Base-by-base conservation (phyloP, 2,888 invertebrate species). In the Scaptomyza reducta region DNA sequence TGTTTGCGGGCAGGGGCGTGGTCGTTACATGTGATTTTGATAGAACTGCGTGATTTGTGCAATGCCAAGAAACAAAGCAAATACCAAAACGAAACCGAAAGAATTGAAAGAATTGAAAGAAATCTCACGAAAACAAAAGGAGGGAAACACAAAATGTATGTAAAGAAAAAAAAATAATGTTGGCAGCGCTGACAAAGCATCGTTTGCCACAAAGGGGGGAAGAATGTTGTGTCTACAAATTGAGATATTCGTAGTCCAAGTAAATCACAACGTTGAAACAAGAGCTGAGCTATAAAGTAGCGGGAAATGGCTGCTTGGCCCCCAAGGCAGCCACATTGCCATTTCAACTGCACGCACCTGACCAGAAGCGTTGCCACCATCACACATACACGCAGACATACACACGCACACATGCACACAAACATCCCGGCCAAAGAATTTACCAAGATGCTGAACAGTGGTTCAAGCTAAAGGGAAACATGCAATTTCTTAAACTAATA, bases 11-110 rank as follows among this genome's bases (percentile, higher is more conserved):
- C 22, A 25, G 14, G 54, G 53, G 45, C 44, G 60, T 56, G 56
- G 62, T 50, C 29, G 60, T 25, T 71, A 65, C 53, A 72, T 66
- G 72, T 64, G 67, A 69, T 64, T 75, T 64, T 62, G 55, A 59
- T 56, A 49, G 42, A 64, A 46, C 47, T 72, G 51, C 55, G 63
- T 70, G 77, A 77, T 74, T 84, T 84, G 60, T 56, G 44, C 55
- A 64, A 31, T 44, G 50, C 50, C 25, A 45, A 42, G 13, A 68
- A 47, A n/a, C 16, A 27, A 57, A 31, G 1, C 7, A 25, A 16
- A 45, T 44, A 14, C 1, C 11, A 16, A 22, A 31, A 25, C 16
- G 11, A 27, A 4, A n/a, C n/a, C n/a, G 11, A 2, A 11, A 5
- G 4, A 31, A 7, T 6, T 22, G 22, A 22, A 22, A 22, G 1